A percentile compares a stretch with the other conserved stretches of the same genome.
Conservation (phyloP, 2,888 invertebrate genomes). For the Choristoneura rosaceana region DNA sequence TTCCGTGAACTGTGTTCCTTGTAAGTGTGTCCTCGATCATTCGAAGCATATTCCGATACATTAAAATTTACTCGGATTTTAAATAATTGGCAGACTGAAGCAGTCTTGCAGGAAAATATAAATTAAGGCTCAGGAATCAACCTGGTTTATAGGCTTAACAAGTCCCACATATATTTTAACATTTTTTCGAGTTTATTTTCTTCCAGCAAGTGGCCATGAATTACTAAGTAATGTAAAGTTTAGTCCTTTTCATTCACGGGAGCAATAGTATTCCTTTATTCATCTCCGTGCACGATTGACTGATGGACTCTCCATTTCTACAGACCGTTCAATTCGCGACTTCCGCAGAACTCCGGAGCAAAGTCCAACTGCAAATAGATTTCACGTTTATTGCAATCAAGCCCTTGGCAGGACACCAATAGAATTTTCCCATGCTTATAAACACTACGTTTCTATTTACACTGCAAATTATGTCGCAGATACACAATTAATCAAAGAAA, state of each 20-base stretch:
- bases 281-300: conserved; percentile 4
- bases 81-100: not conserved
- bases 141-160: no score
- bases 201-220: no score
- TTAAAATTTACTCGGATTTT: no score
- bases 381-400: conserved; percentile 29
- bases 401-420: conserved; percentile 43
- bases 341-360: conserved; percentile 32
- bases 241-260: not conserved
- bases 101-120: no score
- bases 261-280: not conserved
- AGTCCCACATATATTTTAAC: no score
- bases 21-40: conserved; percentile 24
- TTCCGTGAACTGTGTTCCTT: conserved; percentile 21
- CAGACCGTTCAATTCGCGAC: conserved; percentile 24
- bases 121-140: no score
- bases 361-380: conserved; percentile 46
- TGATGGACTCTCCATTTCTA: conserved; percentile 25
- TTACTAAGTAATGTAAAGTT: no score
- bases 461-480: conserved; percentile 1
- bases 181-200: no score
- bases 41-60: not conserved
- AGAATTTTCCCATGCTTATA: conserved; percentile 28
- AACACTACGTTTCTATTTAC: conserved; percentile 4
- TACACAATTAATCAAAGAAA: conserved; percentile 9